These are phyloP conservation scores for Pachypsylla venusta DNA, from an alignment of 1,140 invertebrate species.

Conservation along the genomic window DNA sequence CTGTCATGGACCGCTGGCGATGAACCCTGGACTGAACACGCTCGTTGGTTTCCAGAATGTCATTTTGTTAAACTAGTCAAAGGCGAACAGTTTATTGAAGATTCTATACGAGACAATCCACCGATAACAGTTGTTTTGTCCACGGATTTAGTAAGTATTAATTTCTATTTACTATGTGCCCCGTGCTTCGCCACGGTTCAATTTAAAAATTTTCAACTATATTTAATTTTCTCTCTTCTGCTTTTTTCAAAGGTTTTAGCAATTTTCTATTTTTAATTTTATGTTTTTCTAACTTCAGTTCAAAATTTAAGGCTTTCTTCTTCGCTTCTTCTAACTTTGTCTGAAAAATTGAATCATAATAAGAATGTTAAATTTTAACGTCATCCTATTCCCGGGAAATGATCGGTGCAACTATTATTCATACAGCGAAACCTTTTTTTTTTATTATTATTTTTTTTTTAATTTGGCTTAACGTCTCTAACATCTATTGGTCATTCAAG, in stretches of 20 bases:
- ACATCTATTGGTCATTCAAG: no score
- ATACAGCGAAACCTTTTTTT: no score
- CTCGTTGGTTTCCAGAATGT: constrained; percentile 75
- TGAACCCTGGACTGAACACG: constrained; percentile 80
- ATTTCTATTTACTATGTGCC: no score
- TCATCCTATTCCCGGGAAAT: no score
- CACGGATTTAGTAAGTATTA: no score
- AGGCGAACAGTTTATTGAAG: constrained; percentile 56
- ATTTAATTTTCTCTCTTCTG: no score
- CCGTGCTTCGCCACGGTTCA: no score
- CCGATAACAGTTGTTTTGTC: not conserved
- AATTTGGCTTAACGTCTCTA: no score
- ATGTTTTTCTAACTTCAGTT: constrained; percentile 45
- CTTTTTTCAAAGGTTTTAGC: constrained; percentile 49
- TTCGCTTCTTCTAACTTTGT: constrained; percentile 73
- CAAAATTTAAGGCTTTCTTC: constrained; percentile 60
- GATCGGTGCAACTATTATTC: no score
- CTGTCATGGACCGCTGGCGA: constrained; percentile 71
- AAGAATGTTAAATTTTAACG: no score
- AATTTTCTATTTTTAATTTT: constrained; percentile 56
- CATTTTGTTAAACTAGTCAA: constrained; percentile 59
- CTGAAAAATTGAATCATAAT: constrained; percentile 30
- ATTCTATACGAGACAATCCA: constrained; percentile 2
- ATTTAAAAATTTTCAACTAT: no score
- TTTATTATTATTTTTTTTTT: no score